Evolutionary conservation across 23 tunicate genomes (phyloP), one percentile per base, ranked within the genome.

Genomic region (Corella eumyota): DNA sequence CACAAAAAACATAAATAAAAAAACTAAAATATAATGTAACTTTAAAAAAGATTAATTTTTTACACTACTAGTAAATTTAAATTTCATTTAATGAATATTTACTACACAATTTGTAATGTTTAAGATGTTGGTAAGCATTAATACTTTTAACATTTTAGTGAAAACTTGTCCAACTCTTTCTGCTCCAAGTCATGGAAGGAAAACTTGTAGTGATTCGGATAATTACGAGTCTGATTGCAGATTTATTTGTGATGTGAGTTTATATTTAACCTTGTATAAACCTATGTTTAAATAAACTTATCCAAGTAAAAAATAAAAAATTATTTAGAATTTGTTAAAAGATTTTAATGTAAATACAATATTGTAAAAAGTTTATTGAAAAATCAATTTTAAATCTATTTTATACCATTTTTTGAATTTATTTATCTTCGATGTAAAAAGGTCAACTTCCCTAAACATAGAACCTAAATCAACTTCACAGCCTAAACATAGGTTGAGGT

Each of bases 151-250:
- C 1, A 23, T 56, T 71, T 38, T 50, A 88, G 96, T 71, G 35
- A 56, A 83, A 55, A 56, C 71, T 5, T 92, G 98, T 54, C 68
- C 85, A 6, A 34, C 80, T 23, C 76, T 92, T 9, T 38, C 59
- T 40, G 64, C 81, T 7, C 98, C 93, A 29, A 64, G 73, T 63
- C 65, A 92, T 66, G 98, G 98, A 23, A 36, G 84, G 45, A 83
- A 83, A 78, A 63, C 38, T 25, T 92, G 98, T 45, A 66, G 76
- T 0, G 92, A 92, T 37, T 56, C 55, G 0, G 71, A 67, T 47
- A 79, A 88, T 52, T 88, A 62, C 47, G 63, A 59, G 33, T 88
- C 96, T 11, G 78, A 55, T 26, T 88, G 96, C 72, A 75, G 80
- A 30, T 72, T 79, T 45, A 36, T 69, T 45, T 88, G 96, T 55